Conservation (phyloP, 2,888 invertebrate genomes). For the Ferrisia virgata region DNA sequence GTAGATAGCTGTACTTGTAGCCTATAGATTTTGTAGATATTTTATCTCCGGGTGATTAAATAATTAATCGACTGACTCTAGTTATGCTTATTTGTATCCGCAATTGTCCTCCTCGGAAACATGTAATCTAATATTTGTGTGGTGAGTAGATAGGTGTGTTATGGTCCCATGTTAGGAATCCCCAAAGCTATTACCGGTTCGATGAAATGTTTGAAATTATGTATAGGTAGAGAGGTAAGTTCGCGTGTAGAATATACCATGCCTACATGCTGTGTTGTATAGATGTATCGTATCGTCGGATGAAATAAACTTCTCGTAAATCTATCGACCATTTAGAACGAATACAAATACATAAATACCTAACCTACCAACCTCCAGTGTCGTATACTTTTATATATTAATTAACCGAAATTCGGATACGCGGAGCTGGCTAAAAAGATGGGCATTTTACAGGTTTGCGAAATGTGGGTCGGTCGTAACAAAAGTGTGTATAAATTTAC, state of each 20-base stretch:
- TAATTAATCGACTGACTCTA: not conserved
- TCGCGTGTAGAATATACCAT: not conserved
- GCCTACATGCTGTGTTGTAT: not conserved
- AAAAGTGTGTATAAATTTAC: constrained; percentile 6
- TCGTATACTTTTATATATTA: not conserved
- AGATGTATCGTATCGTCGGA: not conserved
- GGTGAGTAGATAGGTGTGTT: not conserved
- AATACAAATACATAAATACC: too few relatives aligned
- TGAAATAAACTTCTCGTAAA: not conserved
- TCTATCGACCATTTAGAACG: not conserved
- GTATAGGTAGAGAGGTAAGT: too few relatives aligned
- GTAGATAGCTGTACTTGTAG: not conserved
- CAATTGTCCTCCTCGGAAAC: not conserved
- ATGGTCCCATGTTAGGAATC: not conserved
- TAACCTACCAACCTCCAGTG: not conserved
- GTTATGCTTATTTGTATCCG: not conserved
- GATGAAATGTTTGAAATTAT: not conserved
- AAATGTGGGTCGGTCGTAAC: not conserved
- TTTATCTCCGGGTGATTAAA: not conserved
- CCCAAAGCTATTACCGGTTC: not conserved
- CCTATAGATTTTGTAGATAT: not conserved
- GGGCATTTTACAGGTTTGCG: not conserved
- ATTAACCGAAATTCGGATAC: not conserved
- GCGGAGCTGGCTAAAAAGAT: not conserved
- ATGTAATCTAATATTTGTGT: too few relatives aligned